Percentiles rank a stretch among this genome's conserved stretches.
Evolutionary conservation across 2,113 vertebrate species (phyloP).

Genomic region (Chroicocephalus ridibundus): DNA sequence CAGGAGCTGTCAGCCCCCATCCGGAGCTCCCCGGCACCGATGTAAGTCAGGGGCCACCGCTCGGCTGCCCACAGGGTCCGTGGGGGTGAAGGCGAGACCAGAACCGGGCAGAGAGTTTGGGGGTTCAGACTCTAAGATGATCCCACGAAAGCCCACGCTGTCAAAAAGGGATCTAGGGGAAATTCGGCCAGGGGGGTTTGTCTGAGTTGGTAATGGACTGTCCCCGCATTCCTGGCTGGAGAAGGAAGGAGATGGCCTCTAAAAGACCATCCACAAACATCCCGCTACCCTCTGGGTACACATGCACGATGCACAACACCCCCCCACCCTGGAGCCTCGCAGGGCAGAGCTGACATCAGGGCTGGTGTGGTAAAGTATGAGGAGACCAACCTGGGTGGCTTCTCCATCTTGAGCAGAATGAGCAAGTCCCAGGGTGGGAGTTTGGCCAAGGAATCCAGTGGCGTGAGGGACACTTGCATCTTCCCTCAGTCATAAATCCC

Average conservation of each 20-base stretch:
- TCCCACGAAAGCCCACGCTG: neutral
- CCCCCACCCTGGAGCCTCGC: neutral
- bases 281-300: neutral
- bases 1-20: accelerated
- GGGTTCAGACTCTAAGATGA: neutral
- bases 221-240: neutral
- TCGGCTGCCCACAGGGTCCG: neutral
- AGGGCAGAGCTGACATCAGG: neutral
- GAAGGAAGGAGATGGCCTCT: neutral
- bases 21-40: too few species aligned
- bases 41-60: neutral
- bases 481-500: neutral
- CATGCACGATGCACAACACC: neutral
- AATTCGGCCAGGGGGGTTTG: too few species aligned
- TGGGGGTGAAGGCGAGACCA: neutral
- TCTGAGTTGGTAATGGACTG: neutral
- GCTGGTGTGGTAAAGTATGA: neutral
- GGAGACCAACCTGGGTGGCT: neutral
- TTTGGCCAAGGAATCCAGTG: neutral
- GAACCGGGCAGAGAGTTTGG: neutral
- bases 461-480: neutral
- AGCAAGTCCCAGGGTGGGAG: neutral
- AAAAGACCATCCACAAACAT: neutral
- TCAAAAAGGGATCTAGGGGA: neutral
- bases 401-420: neutral